Percentiles rank a stretch among this genome's conserved stretches.
phyloP scores from a whole-genome alignment of 2,797 vertebrate genomes.

The Denticeps clupeoides region DNA sequence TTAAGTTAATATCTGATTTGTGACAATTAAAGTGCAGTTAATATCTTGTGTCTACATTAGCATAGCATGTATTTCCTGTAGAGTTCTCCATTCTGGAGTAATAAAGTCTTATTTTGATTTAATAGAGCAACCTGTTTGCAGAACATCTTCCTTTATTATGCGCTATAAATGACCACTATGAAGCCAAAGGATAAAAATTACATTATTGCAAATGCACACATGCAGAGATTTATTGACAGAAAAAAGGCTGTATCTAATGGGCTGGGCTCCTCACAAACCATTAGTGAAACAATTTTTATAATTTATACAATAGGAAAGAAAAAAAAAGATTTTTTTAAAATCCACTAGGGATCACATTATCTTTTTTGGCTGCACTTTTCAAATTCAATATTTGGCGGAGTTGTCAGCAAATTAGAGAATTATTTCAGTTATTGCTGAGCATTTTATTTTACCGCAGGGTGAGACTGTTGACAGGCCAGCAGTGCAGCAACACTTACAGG shows the following conservation, averaged over 20 bases:
- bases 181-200: slow-evolving; percentile 46
- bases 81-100: slow-evolving; percentile 46
- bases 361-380: slow-evolving; percentile 52
- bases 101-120: slow-evolving; percentile 12
- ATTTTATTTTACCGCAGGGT: slow-evolving; percentile 52
- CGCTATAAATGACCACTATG: slow-evolving; percentile 38
- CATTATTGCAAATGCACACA: slow-evolving; percentile 41
- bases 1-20: too few relatives aligned
- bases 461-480: slow-evolving; percentile 53
- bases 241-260: slow-evolving; percentile 46
- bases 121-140: slow-evolving; percentile 13
- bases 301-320: slow-evolving; percentile 59
- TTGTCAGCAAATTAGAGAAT: slow-evolving; percentile 57
- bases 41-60: too few relatives aligned
- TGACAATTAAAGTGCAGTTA: too few relatives aligned
- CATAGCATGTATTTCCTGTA: too few relatives aligned
- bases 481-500: slow-evolving; percentile 48
- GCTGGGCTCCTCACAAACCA: slow-evolving; percentile 48
- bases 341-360: slow-evolving; percentile 50
- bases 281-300: slow-evolving; percentile 56
- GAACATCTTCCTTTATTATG: slow-evolving; percentile 31
- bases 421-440: slow-evolving; percentile 54
- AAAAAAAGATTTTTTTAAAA: slow-evolving; percentile 50
- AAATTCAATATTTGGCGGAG: slow-evolving; percentile 60
- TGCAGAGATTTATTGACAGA: slow-evolving; percentile 46